A percentile compares a stretch with the other conserved stretches of the same genome.
Conservation (phyloP, 2,888 invertebrate genomes). For the Cataglyphis rosenhaueri region DNA sequence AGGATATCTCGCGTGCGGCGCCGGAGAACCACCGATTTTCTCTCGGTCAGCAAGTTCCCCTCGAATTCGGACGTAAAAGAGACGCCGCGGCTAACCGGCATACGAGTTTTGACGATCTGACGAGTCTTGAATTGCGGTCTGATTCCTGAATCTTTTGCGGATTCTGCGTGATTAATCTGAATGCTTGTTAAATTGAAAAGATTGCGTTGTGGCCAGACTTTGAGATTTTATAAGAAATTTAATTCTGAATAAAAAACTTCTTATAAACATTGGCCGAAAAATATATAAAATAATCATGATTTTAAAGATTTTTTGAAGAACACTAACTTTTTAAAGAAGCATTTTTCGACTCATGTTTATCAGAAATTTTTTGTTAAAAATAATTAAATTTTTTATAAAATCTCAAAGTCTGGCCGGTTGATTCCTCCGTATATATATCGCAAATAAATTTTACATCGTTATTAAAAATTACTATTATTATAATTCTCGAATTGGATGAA, state of each 20-base stretch:
- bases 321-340: too few species aligned
- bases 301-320: too few species aligned
- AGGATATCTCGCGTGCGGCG: constrained; percentile 56
- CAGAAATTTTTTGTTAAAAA: too few species aligned
- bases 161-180: neutral
- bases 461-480: neutral
- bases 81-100: constrained; percentile 7
- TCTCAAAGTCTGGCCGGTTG: too few species aligned
- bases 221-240: too few species aligned
- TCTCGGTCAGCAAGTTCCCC: constrained; percentile 54
- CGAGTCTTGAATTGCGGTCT: neutral
- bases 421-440: neutral
- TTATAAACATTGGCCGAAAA: too few species aligned
- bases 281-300: too few species aligned
- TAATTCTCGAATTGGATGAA: neutral
- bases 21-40: constrained; percentile 53
- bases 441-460: neutral
- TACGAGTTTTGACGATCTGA: neutral
- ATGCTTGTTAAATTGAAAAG: neutral
- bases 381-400: too few species aligned
- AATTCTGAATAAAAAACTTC: too few species aligned
- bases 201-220: neutral
- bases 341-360: too few species aligned
- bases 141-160: constrained; percentile 5
- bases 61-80: constrained; percentile 19